Evolutionary conservation across 2,797 vertebrate genomes (phyloP).

Genomic region (Pachyuromys duprasi): DNA sequence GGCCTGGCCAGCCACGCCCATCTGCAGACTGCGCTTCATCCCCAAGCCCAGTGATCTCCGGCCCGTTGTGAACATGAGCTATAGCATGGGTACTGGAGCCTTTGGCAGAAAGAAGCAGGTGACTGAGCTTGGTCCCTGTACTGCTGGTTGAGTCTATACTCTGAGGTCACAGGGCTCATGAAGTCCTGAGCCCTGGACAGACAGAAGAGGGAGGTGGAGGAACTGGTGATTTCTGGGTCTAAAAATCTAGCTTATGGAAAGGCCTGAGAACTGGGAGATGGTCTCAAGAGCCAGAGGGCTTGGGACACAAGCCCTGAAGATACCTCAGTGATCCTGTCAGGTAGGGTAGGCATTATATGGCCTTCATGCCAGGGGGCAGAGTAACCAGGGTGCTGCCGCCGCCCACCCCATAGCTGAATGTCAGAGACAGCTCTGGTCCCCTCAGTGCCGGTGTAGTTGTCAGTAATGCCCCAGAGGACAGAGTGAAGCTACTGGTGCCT

Average conservation of each 20-base stretch:
- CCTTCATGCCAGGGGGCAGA: neutral
- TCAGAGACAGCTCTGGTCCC: neutral
- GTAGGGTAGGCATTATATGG: neutral
- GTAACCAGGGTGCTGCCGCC: neutral
- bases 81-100: constrained; percentile 57
- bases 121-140: neutral
- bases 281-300: neutral
- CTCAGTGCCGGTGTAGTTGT: neutral
- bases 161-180: neutral
- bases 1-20: constrained; percentile 78
- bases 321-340: neutral
- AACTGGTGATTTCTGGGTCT: neutral
- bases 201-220: neutral
- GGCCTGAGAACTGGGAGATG: neutral
- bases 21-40: constrained; percentile 94
- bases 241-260: neutral
- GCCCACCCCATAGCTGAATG: neutral
- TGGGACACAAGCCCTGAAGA: neutral
- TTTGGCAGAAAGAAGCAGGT: constrained; percentile 84
- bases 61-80: constrained; percentile 90
- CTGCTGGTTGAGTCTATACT: neutral
- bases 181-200: fast-evolving
- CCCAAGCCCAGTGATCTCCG: constrained; percentile 93
- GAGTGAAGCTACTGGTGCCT: neutral
- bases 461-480: neutral